Base-by-base conservation (phyloP, 2,113 vertebrate species). In the Mormoops blainvillei region DNA sequence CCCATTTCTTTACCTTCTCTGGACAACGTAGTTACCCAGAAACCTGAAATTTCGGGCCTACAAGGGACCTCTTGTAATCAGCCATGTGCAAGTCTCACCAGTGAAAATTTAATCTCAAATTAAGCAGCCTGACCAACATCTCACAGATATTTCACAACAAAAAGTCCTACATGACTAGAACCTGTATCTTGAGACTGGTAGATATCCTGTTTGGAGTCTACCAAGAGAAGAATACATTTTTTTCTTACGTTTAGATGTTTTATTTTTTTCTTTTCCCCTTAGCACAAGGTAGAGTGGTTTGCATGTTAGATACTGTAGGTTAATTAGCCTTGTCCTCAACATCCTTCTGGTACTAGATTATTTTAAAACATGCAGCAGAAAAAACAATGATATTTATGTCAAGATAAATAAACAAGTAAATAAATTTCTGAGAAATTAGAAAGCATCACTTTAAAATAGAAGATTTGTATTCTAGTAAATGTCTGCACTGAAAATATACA, bases 61-160 rank as follows among this genome's bases (percentile, higher is more conserved):
- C n/a, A 56, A 50, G 10, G 14, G 15, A 85, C 9, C 13, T 82
- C 91, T 58, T 89, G 18, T 78, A 87, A 68, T 58, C 43, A 94
- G 5, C 8, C 10, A 48, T 22, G 11, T 28, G 5, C 36, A 89
- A 67, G 43, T 24, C 54, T 93, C 76, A 73, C 58, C 48, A 93
- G 22, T 81, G 31, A 94, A 90, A 85, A 93, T 61, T 38, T 83
- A 95, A 94, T 93, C 24, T 68, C 33, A 80, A 94, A 92, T 52
- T 56, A 85, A 86, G 31, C 50, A 89, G 8, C 8, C 63, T 94
- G 41, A 10, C 36, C 28, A 95, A 77, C n/a, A 87, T 82, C 68
- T 85, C 58, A 63, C 7, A 94, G 63, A 71, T 7, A 86, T 16
- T 63, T 86, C 38, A 88, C 19, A 96, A 71, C 3, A 70, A 95